Conservation (phyloP, 1,140 invertebrate genomes). For the Drosophila subpulchrella region DNA sequence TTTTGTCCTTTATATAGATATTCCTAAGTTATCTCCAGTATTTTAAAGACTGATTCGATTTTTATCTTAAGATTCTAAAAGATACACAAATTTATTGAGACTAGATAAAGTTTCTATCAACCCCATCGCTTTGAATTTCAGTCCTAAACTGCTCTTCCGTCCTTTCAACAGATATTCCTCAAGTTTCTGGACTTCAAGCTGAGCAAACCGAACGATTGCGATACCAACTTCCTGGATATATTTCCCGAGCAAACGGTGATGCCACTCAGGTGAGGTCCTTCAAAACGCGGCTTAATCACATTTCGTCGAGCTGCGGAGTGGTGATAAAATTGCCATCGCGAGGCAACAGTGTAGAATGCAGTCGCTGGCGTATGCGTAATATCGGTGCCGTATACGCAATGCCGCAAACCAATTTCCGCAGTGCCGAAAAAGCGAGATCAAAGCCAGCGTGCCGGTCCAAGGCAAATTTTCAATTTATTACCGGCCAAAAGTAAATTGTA, state of each 20-base stretch:
- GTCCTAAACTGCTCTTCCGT: too few relatives aligned
- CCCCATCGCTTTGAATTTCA: too few relatives aligned
- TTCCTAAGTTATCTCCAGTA: constrained; percentile 85
- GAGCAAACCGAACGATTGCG: constrained; percentile 92
- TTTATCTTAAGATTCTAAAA: too few relatives aligned
- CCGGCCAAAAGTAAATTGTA: constrained; percentile 68
- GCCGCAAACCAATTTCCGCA: constrained; percentile 75
- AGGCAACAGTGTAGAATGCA: not conserved
- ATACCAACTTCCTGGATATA: constrained; percentile 92
- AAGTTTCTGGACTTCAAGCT: constrained; percentile 89
- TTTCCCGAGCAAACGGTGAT: constrained; percentile 89
- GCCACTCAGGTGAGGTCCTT: constrained; percentile 83
- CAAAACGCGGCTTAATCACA: constrained; percentile 18
- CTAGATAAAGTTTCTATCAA: too few relatives aligned
- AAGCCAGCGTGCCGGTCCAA: constrained; percentile 35
- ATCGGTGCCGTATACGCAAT: constrained; percentile 20
- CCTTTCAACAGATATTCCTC: constrained; percentile 88
- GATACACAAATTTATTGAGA: too few relatives aligned
- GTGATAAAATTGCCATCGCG: constrained; percentile 7
- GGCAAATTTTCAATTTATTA: constrained; percentile 79
- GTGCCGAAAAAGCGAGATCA: constrained; percentile 66
- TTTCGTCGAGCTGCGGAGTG: constrained; percentile 1
- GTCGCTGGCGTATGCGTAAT: constrained; percentile 20
- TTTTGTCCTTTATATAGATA: constrained; percentile 88
- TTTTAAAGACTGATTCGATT: too few relatives aligned